phyloP scores from a whole-genome alignment of 2,797 vertebrate species.

The Lacerta agilis region DNA sequence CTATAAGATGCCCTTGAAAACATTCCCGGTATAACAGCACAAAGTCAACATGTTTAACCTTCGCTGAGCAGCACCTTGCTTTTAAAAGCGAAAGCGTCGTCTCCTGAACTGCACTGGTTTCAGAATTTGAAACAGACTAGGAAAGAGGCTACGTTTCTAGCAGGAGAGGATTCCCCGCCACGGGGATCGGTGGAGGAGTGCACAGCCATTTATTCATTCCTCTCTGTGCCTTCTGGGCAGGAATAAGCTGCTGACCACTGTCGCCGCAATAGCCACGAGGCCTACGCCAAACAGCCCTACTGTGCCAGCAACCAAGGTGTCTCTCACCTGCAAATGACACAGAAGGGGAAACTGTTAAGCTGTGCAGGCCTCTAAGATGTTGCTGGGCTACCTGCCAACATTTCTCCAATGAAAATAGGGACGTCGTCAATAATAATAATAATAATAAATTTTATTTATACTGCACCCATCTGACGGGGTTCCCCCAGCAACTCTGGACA shows the following conservation, averaged over 20 bases:
- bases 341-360: neutral
- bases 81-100: neutral
- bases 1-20: no score
- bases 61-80: neutral
- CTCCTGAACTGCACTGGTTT: neutral
- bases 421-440: no score
- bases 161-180: neutral
- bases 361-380: no score
- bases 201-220: neutral
- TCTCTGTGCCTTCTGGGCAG: neutral
- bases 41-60: no score
- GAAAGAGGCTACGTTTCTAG: no score
- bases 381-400: no score
- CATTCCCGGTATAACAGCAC: no score
- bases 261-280: neutral
- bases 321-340: constrained; percentile 4
- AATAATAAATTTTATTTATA: no score
- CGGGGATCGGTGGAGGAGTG: no score
- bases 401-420: no score
- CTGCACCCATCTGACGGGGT: no score
- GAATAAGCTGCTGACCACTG: neutral
- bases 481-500: no score
- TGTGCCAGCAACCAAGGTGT: neutral
- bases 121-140: neutral
- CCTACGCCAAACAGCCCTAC: neutral